Conservation (phyloP, 2,113 vertebrate species). For the Heloderma charlesbogerti region DNA sequence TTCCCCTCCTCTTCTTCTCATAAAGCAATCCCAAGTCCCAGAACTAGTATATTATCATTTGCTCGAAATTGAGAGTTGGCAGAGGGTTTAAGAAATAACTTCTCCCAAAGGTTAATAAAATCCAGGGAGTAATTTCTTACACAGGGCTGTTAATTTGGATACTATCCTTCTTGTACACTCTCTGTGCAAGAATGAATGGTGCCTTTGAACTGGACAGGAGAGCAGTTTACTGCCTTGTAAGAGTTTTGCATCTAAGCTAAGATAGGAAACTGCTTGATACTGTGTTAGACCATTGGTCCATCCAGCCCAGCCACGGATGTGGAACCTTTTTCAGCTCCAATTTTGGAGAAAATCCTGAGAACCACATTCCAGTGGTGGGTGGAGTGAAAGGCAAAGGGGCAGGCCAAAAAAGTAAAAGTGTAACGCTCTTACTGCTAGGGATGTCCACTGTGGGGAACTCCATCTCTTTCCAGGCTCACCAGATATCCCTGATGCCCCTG, state of each 20-base stretch:
- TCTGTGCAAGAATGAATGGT: slow-evolving; percentile 24
- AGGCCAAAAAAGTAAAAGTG: no score
- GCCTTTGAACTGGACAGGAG: slow-evolving; percentile 38
- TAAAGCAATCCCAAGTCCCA: slow-evolving; percentile 66
- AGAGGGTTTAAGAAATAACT: slow-evolving; percentile 74
- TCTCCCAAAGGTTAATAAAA: slow-evolving; percentile 68
- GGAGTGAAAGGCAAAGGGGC: no score
- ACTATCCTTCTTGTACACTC: slow-evolving; percentile 23
- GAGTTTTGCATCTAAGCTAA: background rate
- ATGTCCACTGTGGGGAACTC: no score
- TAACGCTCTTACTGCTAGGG: no score
- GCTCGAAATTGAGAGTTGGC: slow-evolving; percentile 68
- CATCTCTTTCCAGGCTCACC: no score
- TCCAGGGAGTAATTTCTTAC: slow-evolving; percentile 68
- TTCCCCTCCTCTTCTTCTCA: slow-evolving; percentile 31
- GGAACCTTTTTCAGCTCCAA: no score
- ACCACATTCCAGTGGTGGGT: no score
- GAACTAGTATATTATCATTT: slow-evolving; percentile 73
- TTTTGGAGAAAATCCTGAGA: no score
- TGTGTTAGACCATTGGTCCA: background rate
- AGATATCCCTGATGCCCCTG: no score
- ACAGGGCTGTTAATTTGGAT: slow-evolving; percentile 67
- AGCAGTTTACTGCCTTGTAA: background rate
- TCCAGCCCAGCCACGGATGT: background rate
- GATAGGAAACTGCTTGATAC: no score